Base-by-base conservation (phyloP, 2,888 invertebrate genomes). In the Pristionchus japonicus region DNA sequence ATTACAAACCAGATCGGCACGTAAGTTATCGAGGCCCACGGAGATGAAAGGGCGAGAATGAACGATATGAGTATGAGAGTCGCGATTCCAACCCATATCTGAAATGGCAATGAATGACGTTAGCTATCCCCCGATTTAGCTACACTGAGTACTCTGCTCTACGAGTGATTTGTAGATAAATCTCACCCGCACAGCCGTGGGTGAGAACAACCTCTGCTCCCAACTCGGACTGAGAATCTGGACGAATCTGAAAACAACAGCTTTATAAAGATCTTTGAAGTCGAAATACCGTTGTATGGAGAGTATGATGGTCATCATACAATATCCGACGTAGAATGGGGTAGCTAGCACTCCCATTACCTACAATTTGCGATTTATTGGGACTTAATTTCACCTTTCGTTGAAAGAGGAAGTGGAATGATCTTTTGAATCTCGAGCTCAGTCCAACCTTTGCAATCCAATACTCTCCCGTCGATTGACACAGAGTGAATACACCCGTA, bases 271-370 rank as follows among this genome's bases (percentile, higher is more conserved):
- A n/a, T 6, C 1, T 23, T 23, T 34, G 74, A 17, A 31, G 13
- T 15, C 31, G 4, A 47, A 20, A 47, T 27, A 77, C 77, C 77
- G n/a, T 27, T 85, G 92, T 23, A 93, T 89, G 0, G 92, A 90
- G 49, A 93, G 83, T 31, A 93, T 90, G 17, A 93, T 89, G 0
- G 92, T 93, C 23, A 93, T 86, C 47, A 92, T 90, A 20, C 91
- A 91, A 83, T 93, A 93, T 1, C 89, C 91, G 4, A 93, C 90
- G 88, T 93, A 93, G 88, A 90, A 90, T 0, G 92, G 92, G 13
- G 92, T 93, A 7, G 92, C 92, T 6, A 93, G 88, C 17, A 91
- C 92, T 64, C 93, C 93, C 86, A 92, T 87, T 0, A 87, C 80
- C 91, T 91, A 83, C 23, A 20, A 77, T 23, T 52, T 11, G 9